These are phyloP conservation scores for Lophochroa leadbeateri DNA, from an alignment of 2,113 vertebrate genomes.

Conservation along the genomic window DNA sequence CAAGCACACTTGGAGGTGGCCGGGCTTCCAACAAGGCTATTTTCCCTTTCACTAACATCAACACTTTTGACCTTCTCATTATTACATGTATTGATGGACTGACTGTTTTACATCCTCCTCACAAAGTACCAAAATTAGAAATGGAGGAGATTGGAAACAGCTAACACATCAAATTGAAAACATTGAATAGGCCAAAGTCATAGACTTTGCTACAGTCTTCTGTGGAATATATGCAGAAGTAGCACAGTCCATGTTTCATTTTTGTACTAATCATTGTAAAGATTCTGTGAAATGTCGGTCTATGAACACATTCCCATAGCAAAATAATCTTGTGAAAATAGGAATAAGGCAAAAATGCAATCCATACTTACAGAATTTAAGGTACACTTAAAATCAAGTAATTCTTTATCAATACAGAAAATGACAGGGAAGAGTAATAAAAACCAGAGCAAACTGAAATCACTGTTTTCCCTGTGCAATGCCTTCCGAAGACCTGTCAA, in stretches of 20 bases:
- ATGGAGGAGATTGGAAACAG: conserved; percentile 15
- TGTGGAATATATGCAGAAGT: neutral
- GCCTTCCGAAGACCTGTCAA: conserved; percentile 48
- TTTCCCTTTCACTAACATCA: conserved; percentile 3
- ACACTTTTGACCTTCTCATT: conserved; percentile 20
- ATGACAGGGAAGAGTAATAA: neutral
- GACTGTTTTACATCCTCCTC: conserved; percentile 24
- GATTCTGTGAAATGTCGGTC: conserved; percentile 18
- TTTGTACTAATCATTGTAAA: conserved; percentile 46
- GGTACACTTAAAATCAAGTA: neutral
- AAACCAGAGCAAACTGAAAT: neutral
- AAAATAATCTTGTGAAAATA: neutral
- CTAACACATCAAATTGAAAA: conserved; percentile 42
- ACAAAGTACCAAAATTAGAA: conserved; percentile 31
- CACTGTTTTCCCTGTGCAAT: neutral
- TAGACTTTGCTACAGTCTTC: conserved; percentile 19
- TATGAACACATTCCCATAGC: neutral
- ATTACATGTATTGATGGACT: neutral
- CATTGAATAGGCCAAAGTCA: conserved; percentile 49
- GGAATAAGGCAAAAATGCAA: neutral
- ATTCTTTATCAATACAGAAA: neutral
- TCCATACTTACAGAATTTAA: neutral
- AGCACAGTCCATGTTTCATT: conserved; percentile 27
- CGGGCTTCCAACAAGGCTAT: neutral
- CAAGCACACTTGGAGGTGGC: neutral